These are phyloP conservation scores for Congeria kusceri DNA, from an alignment of 2,888 invertebrate genomes.

Conservation along the genomic window DNA sequence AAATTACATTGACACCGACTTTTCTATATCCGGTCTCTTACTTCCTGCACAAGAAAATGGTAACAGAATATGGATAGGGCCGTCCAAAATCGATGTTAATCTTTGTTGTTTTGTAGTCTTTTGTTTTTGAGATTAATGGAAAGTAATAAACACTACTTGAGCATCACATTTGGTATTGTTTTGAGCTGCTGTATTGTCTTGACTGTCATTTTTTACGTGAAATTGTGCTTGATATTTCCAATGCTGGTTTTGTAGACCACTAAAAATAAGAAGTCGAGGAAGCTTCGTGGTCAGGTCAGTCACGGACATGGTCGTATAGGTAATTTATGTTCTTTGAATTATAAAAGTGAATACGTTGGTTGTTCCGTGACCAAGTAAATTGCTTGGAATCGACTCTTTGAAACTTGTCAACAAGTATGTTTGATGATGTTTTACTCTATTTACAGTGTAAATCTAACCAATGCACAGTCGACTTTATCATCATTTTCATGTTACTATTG, in stretches of 20 bases:
- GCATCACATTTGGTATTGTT: too few relatives aligned
- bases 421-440: too few relatives aligned
- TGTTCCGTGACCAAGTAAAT: too few relatives aligned
- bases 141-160: too few relatives aligned
- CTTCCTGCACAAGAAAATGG: constrained; percentile 67
- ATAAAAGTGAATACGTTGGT: too few relatives aligned
- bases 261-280: constrained; percentile 94
- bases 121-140: background rate
- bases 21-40: constrained; percentile 67
- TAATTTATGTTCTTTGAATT: constrained; percentile 86
- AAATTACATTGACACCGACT: background rate
- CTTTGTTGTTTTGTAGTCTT: background rate
- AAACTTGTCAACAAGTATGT: too few relatives aligned
- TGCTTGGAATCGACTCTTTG: too few relatives aligned
- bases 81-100: constrained; percentile 6
- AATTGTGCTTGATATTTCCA: background rate
- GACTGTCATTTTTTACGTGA: background rate
- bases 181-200: too few relatives aligned
- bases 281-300: constrained; percentile 99
- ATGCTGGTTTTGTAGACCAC: constrained; percentile 73
- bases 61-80: constrained; percentile 16
- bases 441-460: too few relatives aligned
- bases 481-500: too few relatives aligned
- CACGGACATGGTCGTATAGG: constrained; percentile 99
- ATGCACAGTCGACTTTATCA: too few relatives aligned